Conservation (phyloP, 1,140 invertebrate genomes). For the Ruditapes philippinarum region DNA sequence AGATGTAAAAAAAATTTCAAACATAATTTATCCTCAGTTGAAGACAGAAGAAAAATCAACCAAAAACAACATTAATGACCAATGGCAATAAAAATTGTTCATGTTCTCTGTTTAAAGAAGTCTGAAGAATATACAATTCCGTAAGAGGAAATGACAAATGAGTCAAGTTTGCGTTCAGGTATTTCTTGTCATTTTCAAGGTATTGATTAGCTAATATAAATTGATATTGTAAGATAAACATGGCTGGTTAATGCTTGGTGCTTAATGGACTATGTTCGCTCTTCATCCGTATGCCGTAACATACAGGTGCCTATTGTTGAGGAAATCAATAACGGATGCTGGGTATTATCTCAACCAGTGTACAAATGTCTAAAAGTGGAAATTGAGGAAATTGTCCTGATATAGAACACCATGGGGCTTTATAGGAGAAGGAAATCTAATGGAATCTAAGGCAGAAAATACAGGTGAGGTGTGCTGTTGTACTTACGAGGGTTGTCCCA, state of each 20-base stretch:
- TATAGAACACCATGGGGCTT: neutral
- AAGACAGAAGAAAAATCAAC: too few species aligned
- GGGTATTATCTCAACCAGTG: neutral
- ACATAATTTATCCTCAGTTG: too few species aligned
- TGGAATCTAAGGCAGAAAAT: too few species aligned
- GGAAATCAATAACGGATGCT: neutral
- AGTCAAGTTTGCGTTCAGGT: neutral
- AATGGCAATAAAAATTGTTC: too few species aligned
- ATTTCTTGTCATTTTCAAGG: neutral
- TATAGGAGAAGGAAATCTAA: too few species aligned
- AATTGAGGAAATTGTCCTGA: constrained; percentile 9
- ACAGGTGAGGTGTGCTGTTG: too few species aligned
- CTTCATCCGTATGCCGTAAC: neutral
- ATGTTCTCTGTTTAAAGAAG: too few species aligned
- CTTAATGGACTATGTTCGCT: neutral
- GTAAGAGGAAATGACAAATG: too few species aligned
- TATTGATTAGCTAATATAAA: constrained; percentile 17
- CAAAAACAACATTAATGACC: too few species aligned
- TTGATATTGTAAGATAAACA: neutral
- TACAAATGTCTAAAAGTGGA: neutral
- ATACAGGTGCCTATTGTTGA: neutral
- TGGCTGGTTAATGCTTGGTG: neutral
- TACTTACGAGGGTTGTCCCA: too few species aligned
- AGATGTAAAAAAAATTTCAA: too few species aligned
- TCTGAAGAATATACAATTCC: too few species aligned